Percentiles rank a stretch among this genome's conserved stretches.
Conservation (phyloP, 92 coral and sea anemone genomes). For the Phymanthus crucifer region DNA sequence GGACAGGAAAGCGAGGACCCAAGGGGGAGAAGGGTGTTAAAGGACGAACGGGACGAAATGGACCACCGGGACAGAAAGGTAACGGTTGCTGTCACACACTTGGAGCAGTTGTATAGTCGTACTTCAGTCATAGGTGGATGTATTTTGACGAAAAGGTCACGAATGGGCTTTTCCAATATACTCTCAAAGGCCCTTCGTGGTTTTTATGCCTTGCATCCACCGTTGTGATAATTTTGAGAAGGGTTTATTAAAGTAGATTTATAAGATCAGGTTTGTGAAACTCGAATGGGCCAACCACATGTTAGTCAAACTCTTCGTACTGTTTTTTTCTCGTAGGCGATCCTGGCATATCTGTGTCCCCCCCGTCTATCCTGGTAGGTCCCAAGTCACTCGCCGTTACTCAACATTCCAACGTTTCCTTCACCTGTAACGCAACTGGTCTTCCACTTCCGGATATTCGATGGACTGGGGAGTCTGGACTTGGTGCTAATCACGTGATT, state of each 20-base stretch:
- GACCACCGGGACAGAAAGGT: constrained; percentile 46
- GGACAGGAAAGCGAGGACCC: constrained; percentile 23
- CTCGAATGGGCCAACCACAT: too few relatives aligned
- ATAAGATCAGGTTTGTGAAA: not conserved
- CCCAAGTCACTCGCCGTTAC: constrained; percentile 29
- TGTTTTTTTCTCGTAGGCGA: constrained; percentile 18
- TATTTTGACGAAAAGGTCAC: too few relatives aligned
- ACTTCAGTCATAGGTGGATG: too few relatives aligned
- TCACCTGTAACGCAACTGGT: constrained; percentile 34
- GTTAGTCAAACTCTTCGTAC: not conserved
- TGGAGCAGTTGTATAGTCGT: too few relatives aligned
- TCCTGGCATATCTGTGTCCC: constrained; percentile 34
- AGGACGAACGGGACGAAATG: constrained; percentile 22
- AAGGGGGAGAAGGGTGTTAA: constrained; percentile 7
- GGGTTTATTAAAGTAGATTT: too few relatives aligned
- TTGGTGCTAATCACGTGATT: constrained; percentile 13
- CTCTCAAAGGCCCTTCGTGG: too few relatives aligned
- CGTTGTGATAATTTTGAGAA: too few relatives aligned
- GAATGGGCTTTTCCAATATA: too few relatives aligned
- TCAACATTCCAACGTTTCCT: constrained; percentile 23
- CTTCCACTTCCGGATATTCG: constrained; percentile 32
- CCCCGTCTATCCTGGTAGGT: constrained; percentile 29
- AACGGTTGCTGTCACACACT: not conserved
- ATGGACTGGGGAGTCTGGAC: constrained; percentile 14
- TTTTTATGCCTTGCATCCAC: too few relatives aligned